These are phyloP conservation scores for Nothura maculosa DNA, from an alignment of 2,797 vertebrate genomes.

Conservation along the genomic window DNA sequence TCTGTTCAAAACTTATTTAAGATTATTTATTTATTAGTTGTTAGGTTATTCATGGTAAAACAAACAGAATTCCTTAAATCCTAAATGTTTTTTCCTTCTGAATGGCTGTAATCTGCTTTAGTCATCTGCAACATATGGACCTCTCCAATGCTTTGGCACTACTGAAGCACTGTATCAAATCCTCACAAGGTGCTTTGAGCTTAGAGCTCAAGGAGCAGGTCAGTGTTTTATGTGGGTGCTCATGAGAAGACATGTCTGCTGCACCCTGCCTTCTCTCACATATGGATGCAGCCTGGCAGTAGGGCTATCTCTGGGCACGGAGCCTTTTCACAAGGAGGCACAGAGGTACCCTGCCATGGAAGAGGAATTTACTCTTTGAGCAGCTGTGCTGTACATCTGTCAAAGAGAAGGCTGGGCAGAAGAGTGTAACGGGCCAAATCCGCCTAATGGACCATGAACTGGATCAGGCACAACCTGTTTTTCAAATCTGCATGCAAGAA, in stretches of 20 bases:
- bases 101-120: constrained; percentile 33
- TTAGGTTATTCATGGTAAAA: constrained; percentile 14
- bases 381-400: background rate
- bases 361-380: constrained; percentile 1
- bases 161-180: background rate
- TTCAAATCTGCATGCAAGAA: constrained; percentile 27
- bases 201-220: background rate
- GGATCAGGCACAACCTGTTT: constrained; percentile 26
- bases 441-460: constrained; percentile 14
- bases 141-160: background rate
- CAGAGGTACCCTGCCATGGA: background rate
- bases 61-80: background rate
- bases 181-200: background rate
- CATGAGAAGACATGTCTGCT: background rate
- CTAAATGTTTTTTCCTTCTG: constrained; percentile 14
- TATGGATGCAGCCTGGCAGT: background rate
- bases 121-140: background rate
- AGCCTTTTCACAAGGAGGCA: background rate
- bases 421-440: background rate
- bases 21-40: constrained; percentile 14
- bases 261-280: background rate
- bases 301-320: background rate
- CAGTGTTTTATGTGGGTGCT: background rate
- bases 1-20: background rate
- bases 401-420: background rate